Evolutionary conservation across 2,888 invertebrate genomes (phyloP), one percentile per base, ranked within the genome.

Genomic region (Andrena haemorrhoa): DNA sequence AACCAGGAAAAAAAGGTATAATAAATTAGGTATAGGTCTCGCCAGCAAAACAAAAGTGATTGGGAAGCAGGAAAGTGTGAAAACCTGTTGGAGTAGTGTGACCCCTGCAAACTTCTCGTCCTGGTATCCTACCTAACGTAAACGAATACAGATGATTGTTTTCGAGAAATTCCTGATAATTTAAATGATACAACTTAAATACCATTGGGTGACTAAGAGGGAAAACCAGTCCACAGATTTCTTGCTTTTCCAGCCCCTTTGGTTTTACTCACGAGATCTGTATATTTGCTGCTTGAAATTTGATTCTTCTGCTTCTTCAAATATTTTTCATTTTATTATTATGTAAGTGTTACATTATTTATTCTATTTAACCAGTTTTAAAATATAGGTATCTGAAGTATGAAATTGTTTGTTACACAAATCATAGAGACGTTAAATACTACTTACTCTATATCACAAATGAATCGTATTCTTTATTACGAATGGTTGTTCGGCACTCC

Each of bases 1-100:
- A 87, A 58, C 81, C 71, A 61, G 88, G 79, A 41, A 84, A 84
- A 80, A 80, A 85, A 91, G 91, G 91, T 91, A 90, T 72, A 86
- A 84, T 75, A 77, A 69, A 73, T 80, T 82, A 83, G 41, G 41
- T 41, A 41, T 41, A 41, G 41, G 41, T 16, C 41, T 41, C 41
- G 41, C 41, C 41, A 41, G 41, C 41, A 16, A 41, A 41, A 41
- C 41, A 41, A 16, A 41, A 41, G 12, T 1, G 16, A 41, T 41
- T 1, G 41, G 41, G 16, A 41, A 41, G 41, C 41, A 41, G 41
- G 16, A 41, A 41, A 41, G 5, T 16, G 41, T 41, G 41, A 41
- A 41, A 41, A 41, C 41, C 1, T 41, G 41, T 41, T 16, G 5
- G 41, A 12, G 1, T 16, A 16, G 12, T 16, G 16, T 16, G 41